Evolutionary conservation across 2,113 vertebrate genomes (phyloP).

Genomic region (Osmerus eperlanus): DNA sequence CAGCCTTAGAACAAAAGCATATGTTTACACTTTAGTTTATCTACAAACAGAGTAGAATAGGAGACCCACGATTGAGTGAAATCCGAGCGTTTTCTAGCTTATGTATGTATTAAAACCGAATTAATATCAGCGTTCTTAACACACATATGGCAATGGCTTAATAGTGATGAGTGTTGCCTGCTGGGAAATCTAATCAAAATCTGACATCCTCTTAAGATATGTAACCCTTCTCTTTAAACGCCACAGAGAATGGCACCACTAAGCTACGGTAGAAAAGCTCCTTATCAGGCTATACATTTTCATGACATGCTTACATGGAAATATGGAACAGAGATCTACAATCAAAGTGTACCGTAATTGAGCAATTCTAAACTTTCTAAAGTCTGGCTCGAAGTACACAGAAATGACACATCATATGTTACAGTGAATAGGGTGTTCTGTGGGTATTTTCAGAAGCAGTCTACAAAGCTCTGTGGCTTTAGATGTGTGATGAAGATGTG

Average conservation of each 20-base stretch:
- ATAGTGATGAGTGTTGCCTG: constrained; percentile 53
- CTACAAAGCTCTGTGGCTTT: no score
- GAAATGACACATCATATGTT: no score
- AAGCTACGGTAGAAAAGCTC: not conserved
- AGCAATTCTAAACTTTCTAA: no score
- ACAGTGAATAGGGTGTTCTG: no score
- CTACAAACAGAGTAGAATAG: not conserved
- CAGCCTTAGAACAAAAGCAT: not conserved
- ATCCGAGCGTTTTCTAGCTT: constrained; percentile 65
- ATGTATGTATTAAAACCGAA: constrained; percentile 37
- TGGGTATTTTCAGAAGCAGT: no score
- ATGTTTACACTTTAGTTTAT: not conserved
- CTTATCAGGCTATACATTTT: no score
- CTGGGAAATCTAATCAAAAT: constrained; percentile 55
- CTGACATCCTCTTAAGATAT: constrained; percentile 15
- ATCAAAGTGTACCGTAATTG: no score
- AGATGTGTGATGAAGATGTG: not conserved
- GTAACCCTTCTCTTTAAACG: not conserved
- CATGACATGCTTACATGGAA: no score
- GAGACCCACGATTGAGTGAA: constrained; percentile 43
- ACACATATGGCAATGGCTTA: constrained; percentile 64
- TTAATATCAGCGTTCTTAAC: constrained; percentile 51
- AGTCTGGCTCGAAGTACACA: no score
- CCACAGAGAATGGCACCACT: not conserved
- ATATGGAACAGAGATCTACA: no score